These are phyloP conservation scores for Macrostomum cliftonense DNA, from an alignment of 2,888 invertebrate genomes.

Conservation along the genomic window DNA sequence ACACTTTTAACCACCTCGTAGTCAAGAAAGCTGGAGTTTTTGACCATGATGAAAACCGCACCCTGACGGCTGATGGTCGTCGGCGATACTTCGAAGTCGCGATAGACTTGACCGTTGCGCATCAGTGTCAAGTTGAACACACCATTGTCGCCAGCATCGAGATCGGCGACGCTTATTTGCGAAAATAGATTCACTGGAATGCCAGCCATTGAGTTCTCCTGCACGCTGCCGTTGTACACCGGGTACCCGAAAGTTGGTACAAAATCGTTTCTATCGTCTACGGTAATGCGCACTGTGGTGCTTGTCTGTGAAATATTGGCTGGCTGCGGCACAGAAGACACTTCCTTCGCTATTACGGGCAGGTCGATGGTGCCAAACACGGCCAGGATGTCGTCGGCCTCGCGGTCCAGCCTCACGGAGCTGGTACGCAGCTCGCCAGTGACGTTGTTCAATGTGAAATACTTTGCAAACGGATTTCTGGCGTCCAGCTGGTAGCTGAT, in stretches of 20 bases:
- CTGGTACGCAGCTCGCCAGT: too few relatives aligned
- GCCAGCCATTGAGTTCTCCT: too few relatives aligned
- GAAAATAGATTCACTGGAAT: too few relatives aligned
- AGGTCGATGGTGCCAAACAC: not conserved
- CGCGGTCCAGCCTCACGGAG: too few relatives aligned
- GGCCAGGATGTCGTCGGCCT: not conserved
- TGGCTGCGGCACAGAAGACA: not conserved
- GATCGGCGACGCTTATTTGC: too few relatives aligned
- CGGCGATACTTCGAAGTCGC: constrained; percentile 66
- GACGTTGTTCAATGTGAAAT: too few relatives aligned
- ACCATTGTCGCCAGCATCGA: constrained; percentile 45
- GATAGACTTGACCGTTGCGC: constrained; percentile 34
- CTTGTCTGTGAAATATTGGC: not conserved
- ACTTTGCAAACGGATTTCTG: not conserved
- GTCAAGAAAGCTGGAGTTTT: constrained; percentile 57
- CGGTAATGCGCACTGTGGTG: not conserved
- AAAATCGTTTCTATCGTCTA: too few relatives aligned
- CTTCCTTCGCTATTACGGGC: not conserved
- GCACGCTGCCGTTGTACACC: too few relatives aligned
- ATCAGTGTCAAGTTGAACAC: constrained; percentile 59
- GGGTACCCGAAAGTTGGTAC: too few relatives aligned
- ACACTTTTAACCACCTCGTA: constrained; percentile 52
- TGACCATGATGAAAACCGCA: constrained; percentile 65
- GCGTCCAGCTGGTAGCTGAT: constrained; percentile 46
- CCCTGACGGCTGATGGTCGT: constrained; percentile 71